Percentiles rank a stretch among this genome's conserved stretches.
Conservation (phyloP, 2,888 invertebrate species). For the Aphidius colemani region DNA sequence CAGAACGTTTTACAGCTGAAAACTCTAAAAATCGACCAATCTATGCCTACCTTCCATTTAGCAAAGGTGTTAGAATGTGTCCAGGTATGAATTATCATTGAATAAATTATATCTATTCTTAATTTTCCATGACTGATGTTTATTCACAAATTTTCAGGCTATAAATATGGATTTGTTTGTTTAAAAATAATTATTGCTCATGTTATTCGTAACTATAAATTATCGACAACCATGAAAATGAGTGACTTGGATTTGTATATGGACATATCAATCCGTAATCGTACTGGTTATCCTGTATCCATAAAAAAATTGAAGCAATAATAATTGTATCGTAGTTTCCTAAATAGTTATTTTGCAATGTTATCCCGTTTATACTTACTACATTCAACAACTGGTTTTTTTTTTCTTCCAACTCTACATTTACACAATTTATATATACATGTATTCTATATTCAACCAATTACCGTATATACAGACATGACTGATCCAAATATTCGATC, state of each 20-base stretch:
- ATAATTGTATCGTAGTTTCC: too few species aligned
- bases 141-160: too few species aligned
- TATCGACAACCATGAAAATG: constrained; percentile 27
- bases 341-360: too few species aligned
- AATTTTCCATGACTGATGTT: too few species aligned
- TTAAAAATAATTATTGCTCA: constrained; percentile 40
- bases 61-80: constrained; percentile 36
- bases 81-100: background rate
- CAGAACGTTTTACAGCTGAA: constrained; percentile 40
- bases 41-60: constrained; percentile 39
- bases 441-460: background rate
- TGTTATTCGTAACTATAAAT: constrained; percentile 34
- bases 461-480: background rate
- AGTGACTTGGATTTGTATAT: constrained; percentile 33
- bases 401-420: too few species aligned
- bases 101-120: too few species aligned
- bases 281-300: constrained; percentile 35
- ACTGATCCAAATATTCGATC: constrained; percentile 36
- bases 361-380: too few species aligned
- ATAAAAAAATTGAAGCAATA: constrained; percentile 28
- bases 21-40: constrained; percentile 37
- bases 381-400: too few species aligned
- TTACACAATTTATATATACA: background rate
- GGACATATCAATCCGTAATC: constrained; percentile 36
- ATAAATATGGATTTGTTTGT: constrained; percentile 38